Evolutionary conservation across 2,113 vertebrate species (phyloP).

Genomic region (Bos indicus): DNA sequence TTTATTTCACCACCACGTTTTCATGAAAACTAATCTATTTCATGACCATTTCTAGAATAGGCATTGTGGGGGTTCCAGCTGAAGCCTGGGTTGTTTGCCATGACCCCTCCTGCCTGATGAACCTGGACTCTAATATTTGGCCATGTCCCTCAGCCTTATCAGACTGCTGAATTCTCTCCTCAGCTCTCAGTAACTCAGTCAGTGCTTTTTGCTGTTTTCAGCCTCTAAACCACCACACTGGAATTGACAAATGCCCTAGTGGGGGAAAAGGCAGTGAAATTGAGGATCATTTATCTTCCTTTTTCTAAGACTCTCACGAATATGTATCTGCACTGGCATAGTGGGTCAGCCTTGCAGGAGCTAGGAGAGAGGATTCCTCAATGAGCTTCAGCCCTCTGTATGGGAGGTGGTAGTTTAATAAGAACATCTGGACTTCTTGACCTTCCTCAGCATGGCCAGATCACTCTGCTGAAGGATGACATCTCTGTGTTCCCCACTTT

Average conservation of each 20-base stretch:
- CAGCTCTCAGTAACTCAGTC: not conserved
- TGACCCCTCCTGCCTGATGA: not conserved
- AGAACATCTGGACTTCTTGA: conserved; percentile 83
- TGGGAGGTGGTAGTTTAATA: conserved; percentile 87
- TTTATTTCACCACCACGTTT: not conserved
- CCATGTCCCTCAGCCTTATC: not conserved
- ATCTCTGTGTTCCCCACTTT: conserved; percentile 63
- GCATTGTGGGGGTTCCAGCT: not conserved
- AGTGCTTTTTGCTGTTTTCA: not conserved
- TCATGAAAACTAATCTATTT: not conserved
- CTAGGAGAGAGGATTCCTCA: conserved; percentile 90
- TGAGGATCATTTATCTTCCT: not conserved
- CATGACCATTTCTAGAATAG: not conserved
- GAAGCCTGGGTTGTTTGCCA: not conserved
- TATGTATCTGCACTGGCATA: conserved; percentile 77
- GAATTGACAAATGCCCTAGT: not conserved
- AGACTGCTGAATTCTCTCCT: not conserved
- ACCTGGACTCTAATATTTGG: not conserved
- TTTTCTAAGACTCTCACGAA: conserved; percentile 85
- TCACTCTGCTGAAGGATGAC: conserved; percentile 85
- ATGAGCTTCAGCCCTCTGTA: conserved; percentile 83
- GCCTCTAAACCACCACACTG: not conserved
- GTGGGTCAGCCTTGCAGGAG: conserved; percentile 80
- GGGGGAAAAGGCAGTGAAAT: not conserved
- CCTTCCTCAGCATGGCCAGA: conserved; percentile 85